Evolutionary conservation across 2,797 vertebrate genomes (phyloP).

Genomic region (Chrysocyon brachyurus): DNA sequence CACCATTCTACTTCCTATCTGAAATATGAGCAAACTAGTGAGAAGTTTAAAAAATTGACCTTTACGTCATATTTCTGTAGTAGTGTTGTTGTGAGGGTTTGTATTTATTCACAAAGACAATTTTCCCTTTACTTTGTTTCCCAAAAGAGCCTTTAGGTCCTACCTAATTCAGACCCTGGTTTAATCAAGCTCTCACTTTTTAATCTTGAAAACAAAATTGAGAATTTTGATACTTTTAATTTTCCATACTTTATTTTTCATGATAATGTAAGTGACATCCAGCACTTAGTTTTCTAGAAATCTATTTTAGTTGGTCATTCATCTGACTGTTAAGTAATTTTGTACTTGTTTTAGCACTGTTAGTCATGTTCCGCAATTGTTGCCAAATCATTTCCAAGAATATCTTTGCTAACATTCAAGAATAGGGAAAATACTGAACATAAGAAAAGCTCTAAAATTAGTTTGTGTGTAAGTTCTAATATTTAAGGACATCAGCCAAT

Average conservation of each 20-base stretch:
- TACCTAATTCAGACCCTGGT: not conserved
- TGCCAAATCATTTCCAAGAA: conserved; percentile 55
- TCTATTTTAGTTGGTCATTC: conserved; percentile 42
- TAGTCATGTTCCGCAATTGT: conserved; percentile 19
- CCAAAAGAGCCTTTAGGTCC: not conserved
- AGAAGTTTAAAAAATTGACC: not conserved
- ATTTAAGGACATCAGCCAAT: not conserved
- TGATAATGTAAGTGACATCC: not conserved
- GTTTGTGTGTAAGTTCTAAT: not conserved
- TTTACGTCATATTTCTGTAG: not conserved
- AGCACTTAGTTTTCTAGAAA: conserved; percentile 59
- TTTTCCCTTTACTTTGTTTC: conserved; percentile 1
- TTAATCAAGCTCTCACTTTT: conserved; percentile 10
- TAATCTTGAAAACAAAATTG: conserved; percentile 11
- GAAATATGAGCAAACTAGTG: conserved; percentile 6
- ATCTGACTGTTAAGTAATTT: conserved; percentile 22
- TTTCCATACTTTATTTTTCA: conserved; percentile 43
- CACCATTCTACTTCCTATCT: not conserved
- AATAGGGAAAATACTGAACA: conserved; percentile 9
- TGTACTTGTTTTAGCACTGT: conserved; percentile 37
- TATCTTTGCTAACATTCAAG: conserved; percentile 61
- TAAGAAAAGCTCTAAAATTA: conserved; percentile 22
- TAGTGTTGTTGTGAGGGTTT: not conserved
- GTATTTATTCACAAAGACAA: not conserved
- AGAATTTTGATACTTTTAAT: not conserved